Conservation (phyloP, 2,113 vertebrate genomes). For the Ursus arctos region DNA sequence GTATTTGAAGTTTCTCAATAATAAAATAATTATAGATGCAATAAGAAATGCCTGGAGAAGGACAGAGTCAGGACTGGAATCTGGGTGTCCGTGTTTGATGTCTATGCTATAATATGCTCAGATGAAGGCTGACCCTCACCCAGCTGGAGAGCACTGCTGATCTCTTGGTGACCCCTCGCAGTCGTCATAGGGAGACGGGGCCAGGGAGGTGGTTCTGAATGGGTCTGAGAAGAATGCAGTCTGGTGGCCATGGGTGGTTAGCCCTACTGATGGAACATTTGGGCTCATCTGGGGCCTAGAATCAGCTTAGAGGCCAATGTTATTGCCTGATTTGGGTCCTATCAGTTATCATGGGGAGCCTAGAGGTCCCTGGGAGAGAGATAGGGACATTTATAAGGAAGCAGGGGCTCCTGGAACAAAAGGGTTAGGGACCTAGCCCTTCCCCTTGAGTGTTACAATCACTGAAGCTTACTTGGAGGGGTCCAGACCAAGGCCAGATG, state of each 20-base stretch:
- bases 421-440: background rate
- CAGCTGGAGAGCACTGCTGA: background rate
- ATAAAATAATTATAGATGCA: background rate
- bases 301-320: background rate
- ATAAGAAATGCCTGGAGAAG: background rate
- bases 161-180: background rate
- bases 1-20: background rate
- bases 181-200: background rate
- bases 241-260: background rate
- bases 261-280: background rate
- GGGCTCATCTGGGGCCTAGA: background rate
- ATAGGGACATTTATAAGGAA: background rate
- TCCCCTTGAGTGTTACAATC: background rate
- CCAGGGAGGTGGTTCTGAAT: background rate
- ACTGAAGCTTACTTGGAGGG: background rate
- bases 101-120: background rate
- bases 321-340: background rate
- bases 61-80: background rate
- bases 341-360: background rate
- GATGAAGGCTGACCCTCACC: background rate
- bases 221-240: background rate
- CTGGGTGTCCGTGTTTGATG: background rate
- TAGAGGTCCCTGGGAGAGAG: background rate
- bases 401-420: background rate
- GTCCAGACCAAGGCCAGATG: background rate